These are phyloP conservation scores for Arctopsyche grandis DNA, from an alignment of 1,140 invertebrate genomes.

Conservation along the genomic window DNA sequence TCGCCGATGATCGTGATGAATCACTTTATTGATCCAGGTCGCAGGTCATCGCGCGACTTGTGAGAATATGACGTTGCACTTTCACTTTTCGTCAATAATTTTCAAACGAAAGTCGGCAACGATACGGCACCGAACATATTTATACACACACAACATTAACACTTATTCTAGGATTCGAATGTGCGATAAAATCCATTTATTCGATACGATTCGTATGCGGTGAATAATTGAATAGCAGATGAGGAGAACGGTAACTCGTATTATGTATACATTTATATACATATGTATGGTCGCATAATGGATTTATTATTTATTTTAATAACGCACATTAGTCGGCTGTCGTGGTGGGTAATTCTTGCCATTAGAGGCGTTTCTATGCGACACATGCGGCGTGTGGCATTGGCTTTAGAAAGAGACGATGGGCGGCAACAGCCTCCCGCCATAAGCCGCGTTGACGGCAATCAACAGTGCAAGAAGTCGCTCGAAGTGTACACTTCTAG, in stretches of 20 bases:
- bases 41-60: constrained; percentile 37
- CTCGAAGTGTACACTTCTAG: not conserved
- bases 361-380: constrained; percentile 42
- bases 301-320: constrained; percentile 1
- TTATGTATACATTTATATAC: not conserved
- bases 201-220: no score
- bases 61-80: constrained; percentile 27
- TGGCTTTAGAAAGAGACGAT: constrained; percentile 29
- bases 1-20: not conserved
- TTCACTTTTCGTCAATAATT: constrained; percentile 33
- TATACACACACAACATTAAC: no score
- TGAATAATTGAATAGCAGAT: not conserved
- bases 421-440: constrained; percentile 36
- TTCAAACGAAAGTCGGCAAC: not conserved
- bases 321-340: not conserved
- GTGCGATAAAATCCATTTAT: no score
- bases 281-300: not conserved
- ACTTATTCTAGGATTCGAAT: no score
- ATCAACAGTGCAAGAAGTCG: constrained; percentile 10
- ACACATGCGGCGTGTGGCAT: constrained; percentile 37
- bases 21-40: constrained; percentile 35
- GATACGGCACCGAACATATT: no score
- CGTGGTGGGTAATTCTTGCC: not conserved
- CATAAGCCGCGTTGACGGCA: constrained; percentile 13
- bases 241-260: not conserved